Base-by-base conservation (phyloP, 2,113 vertebrate genomes). In the Chaetorhynchus papuensis region DNA sequence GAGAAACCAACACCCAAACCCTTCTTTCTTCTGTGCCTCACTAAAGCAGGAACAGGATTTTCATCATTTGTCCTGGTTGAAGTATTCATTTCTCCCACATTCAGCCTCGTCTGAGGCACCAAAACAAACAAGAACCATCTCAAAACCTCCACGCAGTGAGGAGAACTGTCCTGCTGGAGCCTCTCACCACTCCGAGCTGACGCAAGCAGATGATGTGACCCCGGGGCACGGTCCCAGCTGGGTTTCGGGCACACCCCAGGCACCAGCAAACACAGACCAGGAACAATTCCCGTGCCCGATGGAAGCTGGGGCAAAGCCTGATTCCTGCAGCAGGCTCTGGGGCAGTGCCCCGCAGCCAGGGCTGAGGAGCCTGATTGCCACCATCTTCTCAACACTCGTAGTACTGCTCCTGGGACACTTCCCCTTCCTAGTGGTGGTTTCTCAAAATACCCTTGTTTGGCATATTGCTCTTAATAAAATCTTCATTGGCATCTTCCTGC, bases 201-300 rank as follows among this genome's bases (percentile, higher is more conserved):
- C 0, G 0, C 3, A 2, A 22, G 50, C n/a, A n/a, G n/a, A 10
- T 2, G 72, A 13, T n/a, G 78, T 11, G 39, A 64, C 6, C 24
- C 35, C 33, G 1, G 20, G 39, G 23, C 47, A 64, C 41, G 2
- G 61, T 14, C 27, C 23, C n/a, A 2, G 68, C 39, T 4, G 63
- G 41, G 27, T 1, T n/a, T 24, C 0, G 2, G 64, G 50, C 59
- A 42, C 39, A n/a, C 0, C 44, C 39, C 5, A 1, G 56, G 31
- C 8, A 2, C 20, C 70, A 17, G 33, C 27, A 26, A 13, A 6
- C 2, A 15, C 30, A 37, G 18, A 30, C 3, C 53, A 53, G 53
- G 33, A 44, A 6, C 2, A 5, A 4, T 3, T 22, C 28, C 30
- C 0, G 2, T 6, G 8, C 44, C 64, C 1, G 1, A 10, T 0